phyloP scores from a whole-genome alignment of 2,797 vertebrate genomes.

The Scolopax rusticola region DNA sequence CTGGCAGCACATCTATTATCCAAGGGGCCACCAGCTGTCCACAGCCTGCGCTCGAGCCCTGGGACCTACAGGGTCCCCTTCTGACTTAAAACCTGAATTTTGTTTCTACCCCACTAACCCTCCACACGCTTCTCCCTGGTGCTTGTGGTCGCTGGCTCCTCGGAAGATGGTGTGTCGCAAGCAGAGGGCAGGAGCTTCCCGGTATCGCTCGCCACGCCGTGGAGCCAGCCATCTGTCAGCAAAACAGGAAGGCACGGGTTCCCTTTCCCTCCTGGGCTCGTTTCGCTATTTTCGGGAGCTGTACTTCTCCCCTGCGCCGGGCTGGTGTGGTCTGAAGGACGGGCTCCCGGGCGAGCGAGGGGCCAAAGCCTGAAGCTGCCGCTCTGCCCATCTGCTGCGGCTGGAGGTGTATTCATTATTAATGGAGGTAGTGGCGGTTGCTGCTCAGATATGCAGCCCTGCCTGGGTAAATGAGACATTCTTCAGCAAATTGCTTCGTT shows the following conservation, averaged over 20 bases:
- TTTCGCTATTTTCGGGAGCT: conserved; percentile 87
- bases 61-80: not conserved
- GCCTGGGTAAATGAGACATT: conserved; percentile 92
- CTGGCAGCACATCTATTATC: not conserved
- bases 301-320: conserved; percentile 85
- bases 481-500: conserved; percentile 89
- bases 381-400: conserved; percentile 92
- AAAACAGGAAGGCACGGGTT: conserved; percentile 91
- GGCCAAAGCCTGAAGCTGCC: conserved; percentile 82
- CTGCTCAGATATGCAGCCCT: conserved; percentile 95
- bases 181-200: conserved; percentile 82
- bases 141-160: conserved; percentile 69
- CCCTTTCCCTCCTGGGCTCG: conserved; percentile 86
- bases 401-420: conserved; percentile 97
- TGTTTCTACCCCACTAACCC: conserved; percentile 78
- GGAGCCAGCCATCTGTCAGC: conserved; percentile 91
- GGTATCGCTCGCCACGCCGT: conserved; percentile 84
- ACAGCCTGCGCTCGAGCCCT: not conserved
- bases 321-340: conserved; percentile 80
- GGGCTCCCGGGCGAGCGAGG: conserved; percentile 82
- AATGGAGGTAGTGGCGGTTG: conserved; percentile 89
- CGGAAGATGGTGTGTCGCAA: conserved; percentile 78
- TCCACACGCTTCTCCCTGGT: conserved; percentile 71
- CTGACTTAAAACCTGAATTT: conserved; percentile 40
- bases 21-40: conserved; percentile 16